Conservation (phyloP, 2,888 invertebrate genomes). For the Latrodectus hesperus region DNA sequence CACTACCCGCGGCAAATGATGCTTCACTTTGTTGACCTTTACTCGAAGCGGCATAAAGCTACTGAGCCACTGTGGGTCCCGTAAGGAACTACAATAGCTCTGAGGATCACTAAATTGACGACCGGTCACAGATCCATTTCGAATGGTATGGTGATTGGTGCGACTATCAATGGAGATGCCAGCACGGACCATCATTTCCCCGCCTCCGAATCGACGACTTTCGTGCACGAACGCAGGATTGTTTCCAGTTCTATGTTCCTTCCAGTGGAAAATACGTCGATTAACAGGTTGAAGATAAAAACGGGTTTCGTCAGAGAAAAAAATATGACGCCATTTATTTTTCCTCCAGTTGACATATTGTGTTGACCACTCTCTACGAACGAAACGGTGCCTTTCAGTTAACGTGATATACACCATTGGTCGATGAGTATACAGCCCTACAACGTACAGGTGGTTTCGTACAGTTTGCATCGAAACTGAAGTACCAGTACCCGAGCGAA, state of each 20-base stretch:
- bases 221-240: constrained; percentile 10
- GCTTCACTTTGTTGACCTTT: too few species aligned
- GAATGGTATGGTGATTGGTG: constrained; percentile 11
- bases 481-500: constrained; percentile 18
- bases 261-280: background rate
- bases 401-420: constrained; percentile 9
- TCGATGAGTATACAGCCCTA: constrained; percentile 6
- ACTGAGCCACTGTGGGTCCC: too few species aligned
- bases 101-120: constrained; percentile 6
- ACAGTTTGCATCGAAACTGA: constrained; percentile 15
- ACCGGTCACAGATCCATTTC: constrained; percentile 7
- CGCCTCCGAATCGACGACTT: background rate
- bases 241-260: constrained; percentile 11
- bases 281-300: background rate
- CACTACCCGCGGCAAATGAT: too few species aligned
- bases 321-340: constrained; percentile 7
- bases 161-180: constrained; percentile 2
- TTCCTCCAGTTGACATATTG: constrained; percentile 19
- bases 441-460: constrained; percentile 13
- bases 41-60: too few species aligned
- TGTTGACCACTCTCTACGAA: constrained; percentile 2
- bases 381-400: constrained; percentile 5
- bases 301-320: constrained; percentile 3
- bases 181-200: constrained; percentile 7
- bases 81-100: too few species aligned